Percentiles rank a stretch among this genome's conserved stretches.
Conservation (phyloP, 2,797 vertebrate genomes). For the Xiphophorus birchmanni region DNA sequence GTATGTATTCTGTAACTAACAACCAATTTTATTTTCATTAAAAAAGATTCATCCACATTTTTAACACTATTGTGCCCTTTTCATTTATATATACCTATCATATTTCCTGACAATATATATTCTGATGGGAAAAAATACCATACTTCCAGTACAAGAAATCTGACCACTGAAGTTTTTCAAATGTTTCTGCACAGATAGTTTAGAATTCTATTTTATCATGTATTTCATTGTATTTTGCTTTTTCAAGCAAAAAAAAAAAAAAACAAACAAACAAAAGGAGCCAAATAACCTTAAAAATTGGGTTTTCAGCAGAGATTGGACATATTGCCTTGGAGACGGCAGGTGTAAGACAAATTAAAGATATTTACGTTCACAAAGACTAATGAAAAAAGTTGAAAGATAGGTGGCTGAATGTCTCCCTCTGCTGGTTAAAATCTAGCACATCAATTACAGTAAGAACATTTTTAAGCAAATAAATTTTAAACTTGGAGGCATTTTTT, state of each 20-base stretch:
- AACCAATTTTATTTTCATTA: not conserved
- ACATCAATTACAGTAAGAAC: not conserved
- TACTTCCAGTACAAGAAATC: not conserved
- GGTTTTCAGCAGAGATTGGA: not conserved
- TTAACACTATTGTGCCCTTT: not conserved
- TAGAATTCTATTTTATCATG: not conserved
- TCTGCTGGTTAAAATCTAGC: constrained; percentile 46
- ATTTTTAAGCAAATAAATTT: not conserved
- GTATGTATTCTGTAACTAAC: not conserved
- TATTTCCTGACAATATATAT: not conserved
- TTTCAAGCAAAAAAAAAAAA: not conserved
- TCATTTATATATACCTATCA: not conserved
- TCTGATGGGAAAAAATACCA: not conserved
- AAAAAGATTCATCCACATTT: not conserved
- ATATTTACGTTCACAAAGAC: not conserved
- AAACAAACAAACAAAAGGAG: too few species aligned
- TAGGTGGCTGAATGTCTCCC: constrained; percentile 54
- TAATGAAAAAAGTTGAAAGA: not conserved
- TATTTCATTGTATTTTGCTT: not conserved
- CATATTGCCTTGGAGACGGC: not conserved
- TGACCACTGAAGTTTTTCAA: not conserved
- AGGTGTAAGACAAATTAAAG: constrained; percentile 44
- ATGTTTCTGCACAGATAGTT: not conserved
- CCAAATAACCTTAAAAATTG: too few species aligned
- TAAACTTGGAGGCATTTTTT: not conserved